Evolutionary conservation across 1,140 invertebrate species (phyloP).

Genomic region (Lasioglossum albipes): DNA sequence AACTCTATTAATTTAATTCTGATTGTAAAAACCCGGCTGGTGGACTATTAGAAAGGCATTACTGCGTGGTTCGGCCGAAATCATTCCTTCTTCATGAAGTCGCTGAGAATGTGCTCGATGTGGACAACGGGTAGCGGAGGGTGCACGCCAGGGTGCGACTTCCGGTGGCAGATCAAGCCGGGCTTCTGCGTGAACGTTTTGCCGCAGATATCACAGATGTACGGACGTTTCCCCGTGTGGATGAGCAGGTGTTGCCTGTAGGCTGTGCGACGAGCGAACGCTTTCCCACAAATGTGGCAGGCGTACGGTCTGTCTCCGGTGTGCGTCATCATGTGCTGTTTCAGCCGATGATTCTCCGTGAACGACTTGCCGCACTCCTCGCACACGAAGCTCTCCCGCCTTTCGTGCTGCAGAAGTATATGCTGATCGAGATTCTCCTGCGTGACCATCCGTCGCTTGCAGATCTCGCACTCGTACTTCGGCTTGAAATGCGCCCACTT

Average conservation of each 20-base stretch:
- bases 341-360: conserved; percentile 72
- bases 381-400: conserved; percentile 80
- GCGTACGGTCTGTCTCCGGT: conserved; percentile 86
- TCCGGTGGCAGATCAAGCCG: conserved; percentile 74
- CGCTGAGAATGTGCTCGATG: conserved; percentile 70
- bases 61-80: not conserved
- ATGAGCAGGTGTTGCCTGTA: conserved; percentile 84
- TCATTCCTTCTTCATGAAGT: conserved; percentile 71
- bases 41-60: not conserved
- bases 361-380: conserved; percentile 89
- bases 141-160: conserved; percentile 70
- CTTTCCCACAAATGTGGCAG: conserved; percentile 87
- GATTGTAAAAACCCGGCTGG: not conserved
- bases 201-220: conserved; percentile 77
- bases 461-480: conserved; percentile 73
- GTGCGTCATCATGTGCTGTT: conserved; percentile 85
- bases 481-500: conserved; percentile 73
- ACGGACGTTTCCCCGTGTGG: conserved; percentile 86
- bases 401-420: conserved; percentile 67
- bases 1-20: no score
- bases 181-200: conserved; percentile 77
- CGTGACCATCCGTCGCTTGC: conserved; percentile 68
- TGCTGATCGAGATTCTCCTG: conserved; percentile 73
- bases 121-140: conserved; percentile 73
- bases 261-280: conserved; percentile 82